Conservation (phyloP, 23 tunicate genomes). For the Corella eumyota region DNA sequence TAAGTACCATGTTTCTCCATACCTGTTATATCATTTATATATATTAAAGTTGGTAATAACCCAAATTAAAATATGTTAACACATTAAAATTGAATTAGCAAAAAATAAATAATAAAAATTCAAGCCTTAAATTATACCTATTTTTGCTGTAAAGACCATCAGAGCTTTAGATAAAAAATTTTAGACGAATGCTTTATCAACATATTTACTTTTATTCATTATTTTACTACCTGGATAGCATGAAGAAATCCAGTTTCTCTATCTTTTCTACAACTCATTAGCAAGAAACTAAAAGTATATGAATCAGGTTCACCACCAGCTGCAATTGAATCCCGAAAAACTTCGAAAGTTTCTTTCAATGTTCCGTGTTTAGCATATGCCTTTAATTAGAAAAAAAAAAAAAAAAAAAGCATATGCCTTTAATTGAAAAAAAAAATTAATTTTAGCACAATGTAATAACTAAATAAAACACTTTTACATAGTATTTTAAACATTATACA, state of each 20-base stretch:
- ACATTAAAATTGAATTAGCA: no score
- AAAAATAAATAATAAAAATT: no score
- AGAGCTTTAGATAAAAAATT: not conserved
- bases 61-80: no score
- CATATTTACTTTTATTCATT: not conserved
- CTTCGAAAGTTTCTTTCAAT: slow-evolving; percentile 20
- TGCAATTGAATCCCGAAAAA: slow-evolving; percentile 39
- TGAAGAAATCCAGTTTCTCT: slow-evolving; percentile 34
- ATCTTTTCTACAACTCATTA: slow-evolving; percentile 18
- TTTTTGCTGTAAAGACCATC: no score
- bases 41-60: no score
- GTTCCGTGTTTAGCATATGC: slow-evolving; percentile 59
- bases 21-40: no score
- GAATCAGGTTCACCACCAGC: slow-evolving; percentile 71
- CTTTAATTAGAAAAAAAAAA: slow-evolving; percentile 1
- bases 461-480: no score
- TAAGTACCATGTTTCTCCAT: slow-evolving; percentile 33
- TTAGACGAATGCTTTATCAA: no score
- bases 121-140: no score
- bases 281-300: slow-evolving; percentile 28
- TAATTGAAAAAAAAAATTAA: no score
- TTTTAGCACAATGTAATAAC: no score
- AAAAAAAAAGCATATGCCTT: slow-evolving; percentile 1
- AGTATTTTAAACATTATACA: no score
- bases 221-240: slow-evolving; percentile 32